Evolutionary conservation across 2,888 invertebrate species (phyloP).

Genomic region (Lochmaea capreae): DNA sequence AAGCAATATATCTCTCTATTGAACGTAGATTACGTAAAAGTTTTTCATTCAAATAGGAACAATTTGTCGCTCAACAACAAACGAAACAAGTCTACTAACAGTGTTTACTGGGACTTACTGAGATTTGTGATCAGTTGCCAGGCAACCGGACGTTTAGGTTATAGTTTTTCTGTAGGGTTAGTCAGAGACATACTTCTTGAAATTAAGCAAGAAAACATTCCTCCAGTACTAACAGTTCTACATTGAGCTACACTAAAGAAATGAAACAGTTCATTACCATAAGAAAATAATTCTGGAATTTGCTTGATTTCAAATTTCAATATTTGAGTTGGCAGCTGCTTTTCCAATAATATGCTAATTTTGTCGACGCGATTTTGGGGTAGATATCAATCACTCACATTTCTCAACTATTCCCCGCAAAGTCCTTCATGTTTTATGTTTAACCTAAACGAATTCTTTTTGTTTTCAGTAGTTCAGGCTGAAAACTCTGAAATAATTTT

Average conservation of each 20-base stretch:
- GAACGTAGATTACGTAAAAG: no score
- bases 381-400: conserved; percentile 54
- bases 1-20: no score
- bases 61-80: no score
- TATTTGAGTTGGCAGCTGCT: conserved; percentile 53
- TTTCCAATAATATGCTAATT: conserved; percentile 59
- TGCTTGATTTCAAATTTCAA: conserved; percentile 47
- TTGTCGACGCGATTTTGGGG: conserved; percentile 52
- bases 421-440: conserved; percentile 7
- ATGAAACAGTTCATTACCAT: conserved; percentile 25
- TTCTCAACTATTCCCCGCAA: conserved; percentile 44
- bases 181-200: no score
- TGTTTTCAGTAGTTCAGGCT: neutral
- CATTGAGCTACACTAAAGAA: neutral
- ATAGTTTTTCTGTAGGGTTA: no score
- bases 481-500: neutral
- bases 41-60: no score
- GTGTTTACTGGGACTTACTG: no score
- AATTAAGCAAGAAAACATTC: neutral
- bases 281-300: conserved; percentile 47
- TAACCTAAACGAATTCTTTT: neutral
- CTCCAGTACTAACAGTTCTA: neutral
- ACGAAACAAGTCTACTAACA: no score
- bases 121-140: no score
- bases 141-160: no score